phyloP scores from a whole-genome alignment of 2,797 vertebrate genomes.

The Hydrolagus colliei region DNA sequence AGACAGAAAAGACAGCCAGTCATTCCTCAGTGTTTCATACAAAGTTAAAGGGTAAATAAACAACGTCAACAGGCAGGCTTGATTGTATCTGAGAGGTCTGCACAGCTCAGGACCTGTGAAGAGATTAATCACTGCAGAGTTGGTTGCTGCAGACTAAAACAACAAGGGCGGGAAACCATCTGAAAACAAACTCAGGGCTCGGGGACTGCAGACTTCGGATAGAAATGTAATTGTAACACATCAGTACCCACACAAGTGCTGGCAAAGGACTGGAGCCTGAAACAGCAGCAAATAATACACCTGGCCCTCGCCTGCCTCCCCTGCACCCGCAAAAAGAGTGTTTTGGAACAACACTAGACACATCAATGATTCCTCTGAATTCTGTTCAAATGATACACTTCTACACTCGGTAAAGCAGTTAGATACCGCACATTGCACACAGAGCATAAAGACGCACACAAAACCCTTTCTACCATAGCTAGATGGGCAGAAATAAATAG shows the following conservation, averaged over 20 bases:
- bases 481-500: too few relatives aligned
- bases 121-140: conserved; percentile 4
- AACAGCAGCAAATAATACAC: neutral
- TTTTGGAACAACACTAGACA: neutral
- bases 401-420: too few relatives aligned
- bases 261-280: neutral
- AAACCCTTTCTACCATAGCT: too few relatives aligned
- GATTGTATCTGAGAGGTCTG: conserved; percentile 1
- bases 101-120: neutral
- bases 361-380: neutral
- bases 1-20: conserved; percentile 3
- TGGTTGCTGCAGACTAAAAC: neutral
- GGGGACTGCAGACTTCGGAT: neutral
- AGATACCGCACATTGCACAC: neutral
- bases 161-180: neutral
- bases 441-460: neutral
- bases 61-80: conserved; percentile 9
- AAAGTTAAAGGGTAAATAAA: conserved; percentile 19
- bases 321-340: neutral
- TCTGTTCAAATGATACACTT: too few relatives aligned
- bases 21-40: conserved; percentile 9
- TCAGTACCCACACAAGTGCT: neutral
- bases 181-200: neutral
- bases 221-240: neutral
- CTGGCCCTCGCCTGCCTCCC: neutral